phyloP scores from a whole-genome alignment of 2,888 invertebrate genomes.

The Epistrophe grossulariae region DNA sequence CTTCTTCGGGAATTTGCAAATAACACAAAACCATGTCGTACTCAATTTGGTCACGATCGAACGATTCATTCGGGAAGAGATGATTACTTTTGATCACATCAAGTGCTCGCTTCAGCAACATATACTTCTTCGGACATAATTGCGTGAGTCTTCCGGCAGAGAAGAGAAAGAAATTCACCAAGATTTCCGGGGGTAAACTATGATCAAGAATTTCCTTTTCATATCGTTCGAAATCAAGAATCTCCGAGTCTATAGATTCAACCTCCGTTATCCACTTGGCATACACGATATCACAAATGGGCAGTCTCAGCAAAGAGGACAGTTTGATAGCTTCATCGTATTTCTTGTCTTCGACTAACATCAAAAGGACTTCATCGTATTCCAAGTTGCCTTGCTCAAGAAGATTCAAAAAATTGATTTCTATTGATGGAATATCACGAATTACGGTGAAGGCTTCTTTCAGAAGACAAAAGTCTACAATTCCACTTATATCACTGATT shows the following conservation, averaged over 20 bases:
- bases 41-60: conserved; percentile 83
- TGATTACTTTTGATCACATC: conserved; percentile 82
- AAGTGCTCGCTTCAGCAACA: conserved; percentile 81
- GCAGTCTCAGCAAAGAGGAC: conserved; percentile 83
- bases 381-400: conserved; percentile 81
- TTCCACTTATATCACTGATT: conserved; percentile 85
- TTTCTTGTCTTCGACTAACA: conserved; percentile 83
- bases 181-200: conserved; percentile 86
- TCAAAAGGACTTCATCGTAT: conserved; percentile 84
- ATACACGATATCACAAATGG: conserved; percentile 84
- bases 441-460: conserved; percentile 86
- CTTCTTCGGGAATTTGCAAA: conserved; percentile 77
- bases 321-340: conserved; percentile 85
- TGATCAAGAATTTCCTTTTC: conserved; percentile 87
- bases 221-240: conserved; percentile 86
- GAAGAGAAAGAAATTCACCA: conserved; percentile 87
- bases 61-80: conserved; percentile 82
- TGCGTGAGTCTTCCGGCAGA: conserved; percentile 84
- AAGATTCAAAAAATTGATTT: conserved; percentile 79
- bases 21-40: conserved; percentile 83
- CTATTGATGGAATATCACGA: conserved; percentile 77
- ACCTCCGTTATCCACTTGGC: conserved; percentile 84
- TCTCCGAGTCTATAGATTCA: conserved; percentile 83
- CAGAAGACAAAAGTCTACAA: conserved; percentile 84
- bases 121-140: conserved; percentile 82